Evolutionary conservation across 1,140 invertebrate species (phyloP).

Genomic region (Condylostylus longicornis): DNA sequence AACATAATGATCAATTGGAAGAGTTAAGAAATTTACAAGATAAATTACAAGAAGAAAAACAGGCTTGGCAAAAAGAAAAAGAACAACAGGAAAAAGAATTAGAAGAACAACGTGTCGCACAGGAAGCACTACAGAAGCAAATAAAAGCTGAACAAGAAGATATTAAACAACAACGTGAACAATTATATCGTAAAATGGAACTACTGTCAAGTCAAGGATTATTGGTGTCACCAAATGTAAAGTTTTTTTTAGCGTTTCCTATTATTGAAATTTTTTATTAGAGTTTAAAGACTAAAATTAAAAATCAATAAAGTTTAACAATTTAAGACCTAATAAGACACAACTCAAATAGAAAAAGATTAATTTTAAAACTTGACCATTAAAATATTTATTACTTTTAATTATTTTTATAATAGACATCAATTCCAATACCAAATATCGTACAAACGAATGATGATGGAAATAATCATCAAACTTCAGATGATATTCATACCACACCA

Average conservation of each 20-base stretch:
- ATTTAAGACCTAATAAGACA: too few relatives aligned
- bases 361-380: too few relatives aligned
- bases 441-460: conserved; percentile 1
- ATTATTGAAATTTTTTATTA: too few relatives aligned
- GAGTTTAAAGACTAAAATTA: too few relatives aligned
- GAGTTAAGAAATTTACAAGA: conserved; percentile 57
- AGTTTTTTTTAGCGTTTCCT: conserved; percentile 11
- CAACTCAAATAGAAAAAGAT: too few relatives aligned
- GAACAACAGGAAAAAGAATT: conserved; percentile 49
- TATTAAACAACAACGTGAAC: conserved; percentile 69
- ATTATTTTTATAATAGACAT: neutral
- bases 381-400: too few relatives aligned
- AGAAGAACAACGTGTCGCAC: conserved; percentile 44
- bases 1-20: conserved; percentile 56
- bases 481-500: conserved; percentile 8
- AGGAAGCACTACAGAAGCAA: conserved; percentile 39
- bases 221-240: conserved; percentile 39
- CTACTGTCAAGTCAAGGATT: conserved; percentile 57
- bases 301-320: too few relatives aligned
- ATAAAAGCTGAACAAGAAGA: conserved; percentile 61
- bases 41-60: conserved; percentile 62
- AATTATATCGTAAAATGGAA: conserved; percentile 69
- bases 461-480: conserved; percentile 4
- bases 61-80: conserved; percentile 50
- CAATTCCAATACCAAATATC: conserved; percentile 9